Base-by-base conservation (phyloP, 2,113 vertebrate species). In the Xiphophorus couchianus region DNA sequence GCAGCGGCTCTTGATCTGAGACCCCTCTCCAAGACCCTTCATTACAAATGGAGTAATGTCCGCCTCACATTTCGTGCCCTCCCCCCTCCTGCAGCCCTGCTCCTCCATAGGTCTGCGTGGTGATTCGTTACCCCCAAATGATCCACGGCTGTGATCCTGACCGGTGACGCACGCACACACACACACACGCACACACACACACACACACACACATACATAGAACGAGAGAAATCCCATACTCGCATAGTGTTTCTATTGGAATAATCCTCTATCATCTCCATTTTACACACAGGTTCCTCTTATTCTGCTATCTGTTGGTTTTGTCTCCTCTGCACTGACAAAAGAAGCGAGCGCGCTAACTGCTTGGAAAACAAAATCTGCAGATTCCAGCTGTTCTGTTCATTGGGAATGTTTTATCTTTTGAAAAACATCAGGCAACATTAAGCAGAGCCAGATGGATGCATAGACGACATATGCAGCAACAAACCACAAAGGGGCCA, bases 1-100 rank as follows among this genome's bases (percentile, higher is more conserved):
- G 70, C 62, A 29, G 54, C 76, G 79, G 58, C 82, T 73, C 77
- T 58, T 70, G 69, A 77, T 90, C 69, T 89, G 80, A 84, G 84
- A 75, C 66, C 76, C 62, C 68, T 77, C 79, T 79, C 70, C 74
- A 88, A 80, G 80, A 77, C 83, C 80, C 54, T 84, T 89, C 81
- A 76, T 87, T 86, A 87, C 88, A 85, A 92, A 91, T 90, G 88
- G 82, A 88, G 85, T 84, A 78, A 83, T 74, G 79, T 83, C 84
- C 84, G 78, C 76, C 80, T 88, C 70, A 51, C 73, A 62, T 77
- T 6, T 62, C 79, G 63, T 25, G 77, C 85, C 90, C 88, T 87
- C 82, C 90, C 87, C 77, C 83, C 70, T 44, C 11, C 28, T 69
- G 42, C 51, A 14, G 27, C 63, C 51, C 89, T 48, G 83, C 67